Evolutionary conservation across 1,140 invertebrate species (phyloP).

Genomic region (Drosophila takahashii): DNA sequence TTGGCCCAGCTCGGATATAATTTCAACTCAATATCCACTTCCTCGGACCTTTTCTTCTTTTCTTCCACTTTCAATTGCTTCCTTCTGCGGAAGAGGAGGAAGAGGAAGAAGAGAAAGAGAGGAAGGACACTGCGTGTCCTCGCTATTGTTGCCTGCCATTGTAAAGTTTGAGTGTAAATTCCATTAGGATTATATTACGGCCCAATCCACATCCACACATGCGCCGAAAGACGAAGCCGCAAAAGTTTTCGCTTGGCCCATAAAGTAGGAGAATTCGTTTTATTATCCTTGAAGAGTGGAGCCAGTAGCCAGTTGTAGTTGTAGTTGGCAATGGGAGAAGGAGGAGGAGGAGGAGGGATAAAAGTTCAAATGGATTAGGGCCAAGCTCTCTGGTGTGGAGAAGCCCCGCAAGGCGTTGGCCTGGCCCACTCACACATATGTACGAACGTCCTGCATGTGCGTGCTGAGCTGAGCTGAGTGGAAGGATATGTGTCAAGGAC

Average conservation of each 20-base stretch:
- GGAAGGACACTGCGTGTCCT: slow-evolving; percentile 57
- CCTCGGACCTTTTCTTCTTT: not conserved
- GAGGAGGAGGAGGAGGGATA: slow-evolving; percentile 1
- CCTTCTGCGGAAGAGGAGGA: not conserved
- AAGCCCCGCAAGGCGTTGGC: slow-evolving; percentile 74
- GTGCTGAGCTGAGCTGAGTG: slow-evolving; percentile 46
- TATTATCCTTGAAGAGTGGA: slow-evolving; percentile 65
- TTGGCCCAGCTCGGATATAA: slow-evolving; percentile 5
- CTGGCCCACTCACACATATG: slow-evolving; percentile 17
- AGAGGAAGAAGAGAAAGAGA: slow-evolving; percentile 25
- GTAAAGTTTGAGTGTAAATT: slow-evolving; percentile 79
- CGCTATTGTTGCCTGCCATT: slow-evolving; percentile 51
- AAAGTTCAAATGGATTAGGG: slow-evolving; percentile 79
- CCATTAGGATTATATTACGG: slow-evolving; percentile 81
- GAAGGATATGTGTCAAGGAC: slow-evolving; percentile 77
- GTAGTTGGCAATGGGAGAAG: not conserved
- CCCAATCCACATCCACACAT: slow-evolving; percentile 18
- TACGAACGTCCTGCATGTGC: slow-evolving; percentile 22
- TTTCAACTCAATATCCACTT: slow-evolving; percentile 25
- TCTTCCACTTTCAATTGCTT: not conserved
- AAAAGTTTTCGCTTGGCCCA: slow-evolving; percentile 68
- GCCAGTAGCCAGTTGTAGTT: slow-evolving; percentile 31
- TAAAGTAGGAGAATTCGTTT: slow-evolving; percentile 71
- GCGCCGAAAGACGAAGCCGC: slow-evolving; percentile 58
- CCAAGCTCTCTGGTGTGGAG: slow-evolving; percentile 30